Evolutionary conservation across 2,888 invertebrate species (phyloP), one percentile per base, ranked within the genome.

Genomic region (Leucophenga maculata): DNA sequence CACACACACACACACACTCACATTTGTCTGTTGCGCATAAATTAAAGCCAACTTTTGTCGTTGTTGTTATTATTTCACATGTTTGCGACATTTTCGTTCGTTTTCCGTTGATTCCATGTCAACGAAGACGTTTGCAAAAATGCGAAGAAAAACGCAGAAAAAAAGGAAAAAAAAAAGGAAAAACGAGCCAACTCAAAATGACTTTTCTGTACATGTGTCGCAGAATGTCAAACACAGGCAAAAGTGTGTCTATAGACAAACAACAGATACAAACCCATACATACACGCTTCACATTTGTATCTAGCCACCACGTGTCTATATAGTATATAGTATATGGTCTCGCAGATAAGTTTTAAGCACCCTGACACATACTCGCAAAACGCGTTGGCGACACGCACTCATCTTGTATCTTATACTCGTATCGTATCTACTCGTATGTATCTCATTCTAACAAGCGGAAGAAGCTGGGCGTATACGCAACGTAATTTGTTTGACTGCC

Each of bases 211-310:
- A 64, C 62, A 64, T 64, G 62, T 64, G 62, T 64, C 62, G n/a
- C 62, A 70, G 14, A 74, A 72, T 74, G 65, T 52, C 68, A 67
- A 32, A 44, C 50, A 59, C 70, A 72, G 20, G 52, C 46, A 57
- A 31, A n/a, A n/a, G n/a, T n/a, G n/a, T n/a, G 44, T 59, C 3
- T 11, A 39, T 44, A 31, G 18, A 60, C 6, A 39, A 26, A 57
- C 55, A 26, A 57, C 55, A 67, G n/a, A 57, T n/a, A 32, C 39
- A 60, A n/a, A 39, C 9, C 16, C 60, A 39, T 39, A 57, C 31
- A 54, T 20, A 57, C 57, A 57, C 31, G 6, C 39, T 11, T 16
- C 39, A 39, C 16, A 60, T 18, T 16, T 18, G 16, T 2, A 39
- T 4, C 16, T 16, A 2, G 26, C n/a, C 39, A 20, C 39, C 39